Conservation (phyloP, 1,140 invertebrate genomes). For the Caenorhabditis tropicalis region DNA sequence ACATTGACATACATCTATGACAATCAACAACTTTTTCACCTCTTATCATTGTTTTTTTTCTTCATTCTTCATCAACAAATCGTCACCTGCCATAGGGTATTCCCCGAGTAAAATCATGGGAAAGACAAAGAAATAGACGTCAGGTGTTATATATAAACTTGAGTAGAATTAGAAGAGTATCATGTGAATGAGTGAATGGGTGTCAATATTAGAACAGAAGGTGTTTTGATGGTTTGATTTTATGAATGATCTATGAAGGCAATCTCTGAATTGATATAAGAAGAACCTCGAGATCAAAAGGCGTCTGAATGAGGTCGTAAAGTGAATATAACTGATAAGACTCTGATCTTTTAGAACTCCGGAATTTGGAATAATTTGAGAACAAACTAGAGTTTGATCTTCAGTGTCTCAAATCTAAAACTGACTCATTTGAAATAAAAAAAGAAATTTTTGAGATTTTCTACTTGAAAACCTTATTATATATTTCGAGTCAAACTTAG, state of each 20-base stretch:
- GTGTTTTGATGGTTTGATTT: constrained; percentile 38
- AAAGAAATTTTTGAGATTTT: too few species aligned
- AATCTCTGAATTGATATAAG: too few species aligned
- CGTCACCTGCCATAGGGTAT: neutral
- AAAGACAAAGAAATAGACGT: neutral
- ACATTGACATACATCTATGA: neutral
- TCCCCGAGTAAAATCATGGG: constrained; percentile 6
- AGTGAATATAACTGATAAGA: neutral
- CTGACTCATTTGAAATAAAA: too few species aligned
- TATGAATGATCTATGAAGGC: neutral
- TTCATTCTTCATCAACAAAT: neutral
- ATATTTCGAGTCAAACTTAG: too few species aligned
- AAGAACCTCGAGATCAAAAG: neutral
- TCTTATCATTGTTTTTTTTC: neutral
- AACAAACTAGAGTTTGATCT: too few species aligned
- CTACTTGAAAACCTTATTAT: too few species aligned
- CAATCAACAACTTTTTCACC: neutral
- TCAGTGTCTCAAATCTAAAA: too few species aligned
- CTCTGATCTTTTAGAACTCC: too few species aligned
- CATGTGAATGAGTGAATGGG: constrained; percentile 33
- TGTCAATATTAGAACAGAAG: constrained; percentile 10
- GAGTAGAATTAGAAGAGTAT: neutral
- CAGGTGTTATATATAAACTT: neutral
- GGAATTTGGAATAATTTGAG: too few species aligned
- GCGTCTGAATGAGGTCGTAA: neutral